Evolutionary conservation across 2,888 invertebrate species (phyloP), one percentile per base, ranked within the genome.

Genomic region (Napeogenes inachia): DNA sequence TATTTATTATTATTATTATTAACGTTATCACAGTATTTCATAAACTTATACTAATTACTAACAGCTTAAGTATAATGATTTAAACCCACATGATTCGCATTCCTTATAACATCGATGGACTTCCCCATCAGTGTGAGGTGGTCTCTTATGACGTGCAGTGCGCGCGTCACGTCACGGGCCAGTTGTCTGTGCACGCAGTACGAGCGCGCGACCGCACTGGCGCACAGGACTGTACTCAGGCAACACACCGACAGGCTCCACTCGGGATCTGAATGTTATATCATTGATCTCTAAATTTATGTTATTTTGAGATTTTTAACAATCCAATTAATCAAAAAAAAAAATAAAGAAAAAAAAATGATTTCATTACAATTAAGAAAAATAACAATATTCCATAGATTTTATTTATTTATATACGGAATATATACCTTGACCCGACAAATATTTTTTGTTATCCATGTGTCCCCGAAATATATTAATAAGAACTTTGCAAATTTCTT

Each of bases 61-160:
- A 6, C 6, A 4, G 35, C 35, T 35, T 35, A 35, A 21, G 21
- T 21, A 21, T 21, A 21, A 21, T 21, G 21, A 1, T 35, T 5
- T 2, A 35, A 35, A 35, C 82, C 73, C 35, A 87, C 88, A 69
- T 78, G 75, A 57, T 84, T 79, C 33, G 84, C 79, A 63, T 80
- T 84, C 62, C 78, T 77, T 46, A 90, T 80, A 56, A 82, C 79
- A 2, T 89, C 86, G 2, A 73, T 78, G 0, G 87, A 84, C 61
- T 86, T 84, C 3, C 82, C 85, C 21, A 77, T 75, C 66, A 88
- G 67, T 4, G 87, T 79, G 35, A 89, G 79, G 6, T 79, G 77
- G 68, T 90, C 89, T 0, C 89, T 73, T 8, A 82, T 73, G 0
- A 77, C 71, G 42, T 81, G 85, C 45, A 88, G 62, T 0, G 79